Percentiles rank a stretch among this genome's conserved stretches.
Conservation (phyloP, 2,113 vertebrate genomes). For the Oncorhynchus gorbuscha region DNA sequence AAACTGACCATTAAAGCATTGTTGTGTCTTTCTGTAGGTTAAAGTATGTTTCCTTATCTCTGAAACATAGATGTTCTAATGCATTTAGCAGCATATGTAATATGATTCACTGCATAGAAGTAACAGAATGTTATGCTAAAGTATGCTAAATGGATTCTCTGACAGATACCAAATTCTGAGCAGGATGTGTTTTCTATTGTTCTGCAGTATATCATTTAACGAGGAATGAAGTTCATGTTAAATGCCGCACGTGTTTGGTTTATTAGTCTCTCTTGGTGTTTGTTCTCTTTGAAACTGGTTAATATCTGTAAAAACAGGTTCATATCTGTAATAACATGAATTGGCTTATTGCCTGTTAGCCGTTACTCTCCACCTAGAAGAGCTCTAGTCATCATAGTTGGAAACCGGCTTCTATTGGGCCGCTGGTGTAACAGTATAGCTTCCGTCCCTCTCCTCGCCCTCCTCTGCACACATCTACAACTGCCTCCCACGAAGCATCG, state of each 20-base stretch:
- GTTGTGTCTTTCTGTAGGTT: not conserved
- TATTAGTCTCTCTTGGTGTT: constrained; percentile 18
- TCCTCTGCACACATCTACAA: no score
- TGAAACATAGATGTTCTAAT: not conserved
- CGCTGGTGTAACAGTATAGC: not conserved
- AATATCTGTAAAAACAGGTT: constrained; percentile 14
- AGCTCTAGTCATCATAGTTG: constrained; percentile 34
- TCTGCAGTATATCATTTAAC: not conserved
- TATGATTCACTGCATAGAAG: not conserved
- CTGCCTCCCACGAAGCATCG: no score
- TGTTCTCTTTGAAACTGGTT: constrained; percentile 22
- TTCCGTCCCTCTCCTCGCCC: no score
- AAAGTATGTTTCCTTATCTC: not conserved
- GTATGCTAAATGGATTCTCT: not conserved
- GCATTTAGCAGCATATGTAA: not conserved
- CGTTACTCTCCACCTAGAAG: constrained; percentile 26
- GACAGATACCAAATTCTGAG: constrained; percentile 1
- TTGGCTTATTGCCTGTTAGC: constrained; percentile 25
- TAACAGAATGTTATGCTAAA: not conserved
- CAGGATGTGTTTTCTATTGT: not conserved
- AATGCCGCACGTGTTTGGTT: constrained; percentile 5
- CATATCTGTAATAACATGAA: constrained; percentile 12
- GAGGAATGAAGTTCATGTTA: constrained; percentile 3
- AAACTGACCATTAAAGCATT: not conserved
- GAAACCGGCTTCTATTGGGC: constrained; percentile 23